Conservation (phyloP, 2,888 invertebrate genomes). For the Cacoxenus indagator region DNA sequence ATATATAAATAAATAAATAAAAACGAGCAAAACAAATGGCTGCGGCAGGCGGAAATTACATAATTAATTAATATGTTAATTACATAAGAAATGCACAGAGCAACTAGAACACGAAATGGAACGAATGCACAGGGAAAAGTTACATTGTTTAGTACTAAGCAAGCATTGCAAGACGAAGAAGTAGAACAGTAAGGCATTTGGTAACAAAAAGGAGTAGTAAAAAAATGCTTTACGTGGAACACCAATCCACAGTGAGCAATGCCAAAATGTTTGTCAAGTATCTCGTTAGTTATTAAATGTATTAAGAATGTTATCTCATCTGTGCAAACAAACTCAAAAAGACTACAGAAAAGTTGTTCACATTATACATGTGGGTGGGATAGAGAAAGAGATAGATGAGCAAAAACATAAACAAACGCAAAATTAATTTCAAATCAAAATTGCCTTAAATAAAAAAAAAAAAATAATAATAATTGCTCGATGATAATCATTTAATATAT, state of each 20-base stretch:
- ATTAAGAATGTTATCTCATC: too few relatives aligned
- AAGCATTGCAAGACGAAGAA: too few relatives aligned
- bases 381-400: too few relatives aligned
- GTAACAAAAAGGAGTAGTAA: too few relatives aligned
- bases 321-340: background rate
- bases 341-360: too few relatives aligned
- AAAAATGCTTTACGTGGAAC: too few relatives aligned
- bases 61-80: background rate
- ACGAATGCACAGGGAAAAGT: background rate
- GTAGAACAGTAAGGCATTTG: too few relatives aligned
- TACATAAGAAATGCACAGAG: background rate
- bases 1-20: background rate
- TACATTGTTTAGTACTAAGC: background rate
- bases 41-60: background rate
- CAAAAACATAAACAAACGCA: background rate
- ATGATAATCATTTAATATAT: background rate
- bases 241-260: background rate
- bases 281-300: background rate
- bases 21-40: background rate
- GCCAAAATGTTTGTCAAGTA: background rate
- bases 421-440: background rate
- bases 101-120: background rate
- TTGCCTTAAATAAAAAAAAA: too few relatives aligned
- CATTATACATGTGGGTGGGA: too few relatives aligned
- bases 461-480: background rate